A percentile compares a stretch with the other conserved stretches of the same genome.
Conservation (phyloP, 2,113 vertebrate genomes). For the Pituophis catenifer region DNA sequence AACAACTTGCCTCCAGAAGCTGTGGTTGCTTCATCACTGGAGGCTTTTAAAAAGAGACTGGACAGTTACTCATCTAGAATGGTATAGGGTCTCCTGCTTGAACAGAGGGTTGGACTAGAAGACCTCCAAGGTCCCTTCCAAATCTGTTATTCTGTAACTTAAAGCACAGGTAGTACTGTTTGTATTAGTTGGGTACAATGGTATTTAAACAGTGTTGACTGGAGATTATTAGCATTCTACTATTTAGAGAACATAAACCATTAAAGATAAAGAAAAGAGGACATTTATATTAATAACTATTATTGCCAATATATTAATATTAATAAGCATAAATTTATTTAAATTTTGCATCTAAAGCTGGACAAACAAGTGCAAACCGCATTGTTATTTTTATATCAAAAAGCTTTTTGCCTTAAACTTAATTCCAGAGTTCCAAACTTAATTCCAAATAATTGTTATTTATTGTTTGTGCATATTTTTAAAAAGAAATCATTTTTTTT, state of each 20-base stretch:
- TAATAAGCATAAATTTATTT: not conserved
- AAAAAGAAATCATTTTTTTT: not conserved
- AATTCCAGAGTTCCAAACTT: not conserved
- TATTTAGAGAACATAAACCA: not conserved
- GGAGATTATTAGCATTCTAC: not conserved
- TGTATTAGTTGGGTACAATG: not conserved
- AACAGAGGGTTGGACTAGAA: not conserved
- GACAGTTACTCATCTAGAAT: not conserved
- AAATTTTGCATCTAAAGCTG: not conserved
- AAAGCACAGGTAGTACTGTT: not conserved
- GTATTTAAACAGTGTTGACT: not conserved
- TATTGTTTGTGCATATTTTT: not conserved
- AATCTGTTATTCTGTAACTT: not conserved
- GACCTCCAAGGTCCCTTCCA: not conserved
- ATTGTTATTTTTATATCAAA: not conserved
- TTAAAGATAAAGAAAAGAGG: not conserved
- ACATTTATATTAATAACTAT: not conserved
- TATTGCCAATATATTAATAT: not conserved
- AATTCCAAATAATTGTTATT: not conserved
- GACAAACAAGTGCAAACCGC: not conserved
- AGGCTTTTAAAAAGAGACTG: not conserved
- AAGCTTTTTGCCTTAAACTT: not conserved
- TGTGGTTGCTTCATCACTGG: not conserved
- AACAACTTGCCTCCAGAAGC: not conserved
- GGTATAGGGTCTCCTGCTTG: not conserved